phyloP scores from a whole-genome alignment of 2,113 vertebrate genomes.

The Panthera uncia region DNA sequence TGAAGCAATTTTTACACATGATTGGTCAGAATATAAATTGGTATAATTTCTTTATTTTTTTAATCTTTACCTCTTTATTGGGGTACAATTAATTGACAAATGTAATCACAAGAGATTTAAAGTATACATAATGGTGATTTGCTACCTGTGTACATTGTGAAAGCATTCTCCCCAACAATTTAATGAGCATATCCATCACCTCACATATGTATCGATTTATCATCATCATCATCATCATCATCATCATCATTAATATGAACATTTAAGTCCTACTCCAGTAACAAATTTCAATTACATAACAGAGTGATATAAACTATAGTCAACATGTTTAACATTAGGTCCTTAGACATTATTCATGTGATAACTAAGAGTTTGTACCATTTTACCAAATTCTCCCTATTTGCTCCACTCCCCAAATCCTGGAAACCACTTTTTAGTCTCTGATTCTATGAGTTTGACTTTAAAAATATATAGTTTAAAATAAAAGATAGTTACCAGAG shows the following conservation, averaged over 20 bases:
- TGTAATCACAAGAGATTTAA: background rate
- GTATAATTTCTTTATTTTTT: background rate
- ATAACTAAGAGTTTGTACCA: background rate
- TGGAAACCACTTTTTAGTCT: background rate
- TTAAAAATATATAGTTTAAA: background rate
- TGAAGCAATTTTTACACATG: background rate
- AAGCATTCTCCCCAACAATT: background rate
- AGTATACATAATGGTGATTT: background rate
- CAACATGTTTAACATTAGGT: background rate
- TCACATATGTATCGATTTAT: background rate
- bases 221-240: background rate
- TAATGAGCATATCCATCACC: background rate
- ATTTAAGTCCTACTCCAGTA: background rate
- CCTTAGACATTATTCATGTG: background rate
- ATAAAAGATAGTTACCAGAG: background rate
- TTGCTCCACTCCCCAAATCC: background rate
- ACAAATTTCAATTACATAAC: background rate
- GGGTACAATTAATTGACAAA: background rate
- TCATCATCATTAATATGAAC: background rate
- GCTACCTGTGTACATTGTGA: background rate
- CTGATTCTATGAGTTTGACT: background rate
- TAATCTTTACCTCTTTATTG: background rate
- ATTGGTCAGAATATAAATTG: background rate
- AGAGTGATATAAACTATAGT: background rate
- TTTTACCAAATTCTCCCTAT: background rate